Evolutionary conservation across 1,140 invertebrate species (phyloP).

Genomic region (Papilio machaon): DNA sequence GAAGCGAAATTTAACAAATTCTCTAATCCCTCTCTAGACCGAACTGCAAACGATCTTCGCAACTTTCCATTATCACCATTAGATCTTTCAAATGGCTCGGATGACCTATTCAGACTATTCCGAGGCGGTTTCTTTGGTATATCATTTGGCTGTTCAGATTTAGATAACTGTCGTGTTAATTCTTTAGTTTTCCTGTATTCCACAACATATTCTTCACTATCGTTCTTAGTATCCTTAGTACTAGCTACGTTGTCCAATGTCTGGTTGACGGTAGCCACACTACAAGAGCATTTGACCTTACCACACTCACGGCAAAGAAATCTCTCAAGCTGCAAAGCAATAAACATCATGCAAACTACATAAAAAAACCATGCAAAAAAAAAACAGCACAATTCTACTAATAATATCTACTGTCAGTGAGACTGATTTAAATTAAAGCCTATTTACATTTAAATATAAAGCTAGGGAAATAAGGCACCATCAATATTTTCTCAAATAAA

Average conservation of each 20-base stretch:
- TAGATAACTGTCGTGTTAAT: slow-evolving; percentile 56
- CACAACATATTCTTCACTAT: slow-evolving; percentile 47
- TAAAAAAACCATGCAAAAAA: slow-evolving; percentile 65
- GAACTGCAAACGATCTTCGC: slow-evolving; percentile 72
- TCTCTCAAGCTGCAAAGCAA: slow-evolving; percentile 84
- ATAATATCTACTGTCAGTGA: slow-evolving; percentile 20
- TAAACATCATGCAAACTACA: slow-evolving; percentile 80
- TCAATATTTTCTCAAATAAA: background rate
- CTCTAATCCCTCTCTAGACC: slow-evolving; percentile 74
- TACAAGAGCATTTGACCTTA: slow-evolving; percentile 83
- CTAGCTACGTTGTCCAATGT: slow-evolving; percentile 29
- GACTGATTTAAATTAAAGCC: background rate
- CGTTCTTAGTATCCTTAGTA: slow-evolving; percentile 38
- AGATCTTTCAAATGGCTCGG: slow-evolving; percentile 65
- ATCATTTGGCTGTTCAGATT: slow-evolving; percentile 51
- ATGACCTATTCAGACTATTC: slow-evolving; percentile 50
- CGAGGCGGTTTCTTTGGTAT: slow-evolving; percentile 48
- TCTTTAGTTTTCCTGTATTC: slow-evolving; percentile 59
- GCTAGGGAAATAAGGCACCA: background rate
- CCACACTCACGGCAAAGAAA: slow-evolving; percentile 84
- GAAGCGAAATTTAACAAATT: slow-evolving; percentile 69
- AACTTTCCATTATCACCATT: slow-evolving; percentile 66
- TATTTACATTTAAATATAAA: slow-evolving; percentile 1
- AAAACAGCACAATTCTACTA: slow-evolving; percentile 33
- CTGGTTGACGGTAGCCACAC: slow-evolving; percentile 45